These are phyloP conservation scores for Pemphredon lugubris DNA, from an alignment of 2,888 invertebrate species.

Conservation along the genomic window DNA sequence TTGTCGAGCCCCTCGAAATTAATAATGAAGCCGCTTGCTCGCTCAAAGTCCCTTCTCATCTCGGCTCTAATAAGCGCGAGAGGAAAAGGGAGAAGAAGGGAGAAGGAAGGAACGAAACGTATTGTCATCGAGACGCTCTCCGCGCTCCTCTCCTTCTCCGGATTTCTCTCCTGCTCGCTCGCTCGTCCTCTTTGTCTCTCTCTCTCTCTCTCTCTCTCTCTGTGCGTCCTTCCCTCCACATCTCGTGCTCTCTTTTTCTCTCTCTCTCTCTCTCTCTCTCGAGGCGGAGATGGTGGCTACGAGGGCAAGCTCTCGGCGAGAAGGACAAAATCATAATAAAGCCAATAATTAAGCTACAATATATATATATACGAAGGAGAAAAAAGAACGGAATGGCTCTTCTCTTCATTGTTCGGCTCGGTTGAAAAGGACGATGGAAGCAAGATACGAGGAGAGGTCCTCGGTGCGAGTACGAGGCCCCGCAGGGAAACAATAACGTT, in stretches of 20 bases:
- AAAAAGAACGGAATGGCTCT: conserved; percentile 65
- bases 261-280: conserved; percentile 7
- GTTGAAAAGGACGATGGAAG: conserved; percentile 70
- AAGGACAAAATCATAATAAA: conserved; percentile 78
- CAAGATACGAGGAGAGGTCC: conserved; percentile 50
- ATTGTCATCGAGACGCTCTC: conserved; percentile 59
- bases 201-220: conserved; percentile 14
- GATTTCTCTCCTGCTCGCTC: conserved; percentile 1
- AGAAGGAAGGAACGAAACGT: conserved; percentile 34
- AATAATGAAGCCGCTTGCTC: conserved; percentile 70
- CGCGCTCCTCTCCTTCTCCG: conserved; percentile 33
- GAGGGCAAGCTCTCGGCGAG: conserved; percentile 60
- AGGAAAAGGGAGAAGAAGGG: conserved; percentile 46
- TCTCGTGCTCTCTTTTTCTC: conserved; percentile 16
- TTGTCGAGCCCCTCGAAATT: conserved; percentile 66
- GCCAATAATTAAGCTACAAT: conserved; percentile 77
- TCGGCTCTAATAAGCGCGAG: conserved; percentile 70
- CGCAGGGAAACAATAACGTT: conserved; percentile 77
- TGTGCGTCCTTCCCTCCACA: background rate
- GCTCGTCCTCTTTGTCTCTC: conserved; percentile 1
- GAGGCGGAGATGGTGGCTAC: conserved; percentile 27
- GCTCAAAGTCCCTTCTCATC: conserved; percentile 57
- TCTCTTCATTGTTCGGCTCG: conserved; percentile 72
- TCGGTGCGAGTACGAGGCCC: conserved; percentile 62
- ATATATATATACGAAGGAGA: conserved; percentile 42